A percentile compares a stretch with the other conserved stretches of the same genome.
Evolutionary conservation across 2,888 invertebrate genomes (phyloP).

Genomic region (Sarcophaga subvicina): DNA sequence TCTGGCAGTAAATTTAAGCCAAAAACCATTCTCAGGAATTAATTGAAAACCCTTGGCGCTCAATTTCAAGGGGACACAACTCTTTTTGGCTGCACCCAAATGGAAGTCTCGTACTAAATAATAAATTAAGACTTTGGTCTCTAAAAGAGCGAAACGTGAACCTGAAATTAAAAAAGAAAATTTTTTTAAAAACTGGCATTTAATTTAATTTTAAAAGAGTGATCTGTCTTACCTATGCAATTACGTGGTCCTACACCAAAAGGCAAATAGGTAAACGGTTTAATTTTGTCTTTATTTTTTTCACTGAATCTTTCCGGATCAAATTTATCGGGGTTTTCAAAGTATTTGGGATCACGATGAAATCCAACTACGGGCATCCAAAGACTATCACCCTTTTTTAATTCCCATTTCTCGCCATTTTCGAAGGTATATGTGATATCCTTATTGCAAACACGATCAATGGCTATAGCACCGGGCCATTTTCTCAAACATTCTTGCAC

Average conservation of each 20-base stretch:
- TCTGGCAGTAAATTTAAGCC: slow-evolving; percentile 76
- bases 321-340: slow-evolving; percentile 83
- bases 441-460: slow-evolving; percentile 83
- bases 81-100: slow-evolving; percentile 75
- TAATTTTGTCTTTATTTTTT: slow-evolving; percentile 83
- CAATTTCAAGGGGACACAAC: slow-evolving; percentile 75
- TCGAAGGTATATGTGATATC: slow-evolving; percentile 81
- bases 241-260: slow-evolving; percentile 84
- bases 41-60: slow-evolving; percentile 73
- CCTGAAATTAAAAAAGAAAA: slow-evolving; percentile 71
- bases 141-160: slow-evolving; percentile 79
- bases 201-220: neutral
- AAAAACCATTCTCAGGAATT: slow-evolving; percentile 75
- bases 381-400: slow-evolving; percentile 75
- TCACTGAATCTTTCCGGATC: slow-evolving; percentile 85
- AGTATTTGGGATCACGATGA: slow-evolving; percentile 83
- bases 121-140: slow-evolving; percentile 78
- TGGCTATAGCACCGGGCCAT: slow-evolving; percentile 82
- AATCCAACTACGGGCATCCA: slow-evolving; percentile 81
- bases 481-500: slow-evolving; percentile 83
- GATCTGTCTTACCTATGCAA: too few relatives aligned
- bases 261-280: slow-evolving; percentile 83
- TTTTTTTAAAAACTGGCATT: neutral
- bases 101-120: slow-evolving; percentile 77
- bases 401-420: slow-evolving; percentile 74